Conservation (phyloP, 1,140 invertebrate genomes). For the Probaryconus sp. region DNA sequence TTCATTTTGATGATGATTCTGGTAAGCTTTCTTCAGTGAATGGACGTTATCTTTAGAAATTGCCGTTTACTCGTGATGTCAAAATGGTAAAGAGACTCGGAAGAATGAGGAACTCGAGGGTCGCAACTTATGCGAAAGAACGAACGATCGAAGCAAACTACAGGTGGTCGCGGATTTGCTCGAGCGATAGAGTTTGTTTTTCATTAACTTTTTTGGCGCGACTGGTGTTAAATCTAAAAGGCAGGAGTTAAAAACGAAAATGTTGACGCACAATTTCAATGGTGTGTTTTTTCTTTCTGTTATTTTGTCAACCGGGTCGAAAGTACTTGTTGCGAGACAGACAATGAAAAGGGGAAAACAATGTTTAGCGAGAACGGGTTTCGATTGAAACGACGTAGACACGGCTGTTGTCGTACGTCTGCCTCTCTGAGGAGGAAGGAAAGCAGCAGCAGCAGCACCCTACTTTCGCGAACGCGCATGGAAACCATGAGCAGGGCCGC, state of each 20-base stretch:
- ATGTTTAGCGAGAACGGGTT: slow-evolving; percentile 19
- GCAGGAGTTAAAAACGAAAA: too few relatives aligned
- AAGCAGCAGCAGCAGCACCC: too few relatives aligned
- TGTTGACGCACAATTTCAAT: too few relatives aligned
- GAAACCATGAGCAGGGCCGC: slow-evolving; percentile 66
- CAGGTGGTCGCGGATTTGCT: slow-evolving; percentile 69
- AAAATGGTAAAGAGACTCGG: slow-evolving; percentile 5
- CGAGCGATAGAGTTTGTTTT: background rate
- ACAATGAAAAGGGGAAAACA: slow-evolving; percentile 12
- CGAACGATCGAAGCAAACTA: slow-evolving; percentile 66
- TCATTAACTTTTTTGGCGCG: background rate
- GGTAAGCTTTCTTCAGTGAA: slow-evolving; percentile 46
- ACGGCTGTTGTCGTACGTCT: slow-evolving; percentile 69
- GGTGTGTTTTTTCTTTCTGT: too few relatives aligned
- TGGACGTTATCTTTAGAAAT: too few relatives aligned
- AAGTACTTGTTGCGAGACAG: too few relatives aligned
- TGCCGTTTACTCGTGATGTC: too few relatives aligned
- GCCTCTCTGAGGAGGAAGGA: slow-evolving; percentile 41
- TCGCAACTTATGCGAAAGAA: background rate
- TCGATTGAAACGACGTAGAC: slow-evolving; percentile 47
- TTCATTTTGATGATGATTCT: slow-evolving; percentile 82
- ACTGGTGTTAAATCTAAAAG: too few relatives aligned
- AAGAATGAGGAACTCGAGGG: slow-evolving; percentile 5
- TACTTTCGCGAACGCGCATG: slow-evolving; percentile 69
- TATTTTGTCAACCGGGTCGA: too few relatives aligned